Evolutionary conservation across 2,888 invertebrate species (phyloP).

Genomic region (Rhyacophila evoluta): DNA sequence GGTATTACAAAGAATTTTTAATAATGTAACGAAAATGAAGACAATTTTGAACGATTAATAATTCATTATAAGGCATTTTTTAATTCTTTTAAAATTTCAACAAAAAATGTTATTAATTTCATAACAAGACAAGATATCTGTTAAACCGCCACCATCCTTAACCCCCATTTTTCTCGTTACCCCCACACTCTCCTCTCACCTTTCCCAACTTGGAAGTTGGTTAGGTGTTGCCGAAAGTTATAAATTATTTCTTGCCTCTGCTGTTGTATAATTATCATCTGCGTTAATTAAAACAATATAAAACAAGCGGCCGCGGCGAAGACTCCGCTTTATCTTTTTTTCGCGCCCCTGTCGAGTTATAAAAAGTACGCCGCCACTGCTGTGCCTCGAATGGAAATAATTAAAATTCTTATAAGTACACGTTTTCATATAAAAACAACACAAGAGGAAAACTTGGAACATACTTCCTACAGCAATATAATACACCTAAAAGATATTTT

Average conservation of each 20-base stretch:
- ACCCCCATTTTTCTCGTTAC: background rate
- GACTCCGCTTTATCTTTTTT: background rate
- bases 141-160: background rate
- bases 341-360: background rate
- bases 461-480: too few relatives aligned
- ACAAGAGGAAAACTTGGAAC: background rate
- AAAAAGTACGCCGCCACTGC: conserved; percentile 33
- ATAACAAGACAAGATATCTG: background rate
- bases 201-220: background rate
- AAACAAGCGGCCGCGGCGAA: conserved; percentile 33
- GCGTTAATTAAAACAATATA: conserved; percentile 52
- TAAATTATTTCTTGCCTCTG: conserved; percentile 42
- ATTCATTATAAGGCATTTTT: too few relatives aligned
- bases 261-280: conserved; percentile 48
- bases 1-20: too few relatives aligned
- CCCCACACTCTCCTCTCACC: background rate
- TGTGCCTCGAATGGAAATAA: conserved; percentile 47
- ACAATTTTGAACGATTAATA: too few relatives aligned
- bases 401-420: conserved; percentile 48
- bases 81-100: background rate
- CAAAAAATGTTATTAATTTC: background rate
- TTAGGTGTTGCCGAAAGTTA: conserved; percentile 23
- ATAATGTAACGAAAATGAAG: too few relatives aligned
- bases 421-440: conserved; percentile 15
- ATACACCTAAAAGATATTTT: too few relatives aligned